phyloP scores from a whole-genome alignment of 2,113 vertebrate genomes.

The Varanus komodoensis region DNA sequence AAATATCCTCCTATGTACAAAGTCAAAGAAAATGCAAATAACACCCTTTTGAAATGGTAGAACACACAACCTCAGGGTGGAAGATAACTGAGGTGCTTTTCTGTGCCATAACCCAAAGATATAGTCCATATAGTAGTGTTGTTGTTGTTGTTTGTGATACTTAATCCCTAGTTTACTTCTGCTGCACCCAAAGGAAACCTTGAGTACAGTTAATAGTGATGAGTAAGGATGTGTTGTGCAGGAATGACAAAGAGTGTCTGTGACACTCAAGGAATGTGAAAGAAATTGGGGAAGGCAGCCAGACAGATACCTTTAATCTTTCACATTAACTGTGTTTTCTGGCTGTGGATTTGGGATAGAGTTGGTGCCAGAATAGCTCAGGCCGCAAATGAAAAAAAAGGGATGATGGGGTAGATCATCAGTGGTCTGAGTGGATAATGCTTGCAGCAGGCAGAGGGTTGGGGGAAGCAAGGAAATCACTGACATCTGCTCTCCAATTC shows the following conservation, averaged over 20 bases:
- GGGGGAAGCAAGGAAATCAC: constrained; percentile 70
- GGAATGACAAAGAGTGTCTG: not conserved
- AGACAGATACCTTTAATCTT: constrained; percentile 68
- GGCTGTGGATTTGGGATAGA: constrained; percentile 69
- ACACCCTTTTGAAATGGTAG: no score
- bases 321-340: constrained; percentile 69
- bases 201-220: not conserved
- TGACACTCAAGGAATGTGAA: not conserved
- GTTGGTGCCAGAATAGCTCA: constrained; percentile 63
- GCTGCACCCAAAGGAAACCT: not conserved
- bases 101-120: not conserved
- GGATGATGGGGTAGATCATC: constrained; percentile 76
- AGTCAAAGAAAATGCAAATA: no score
- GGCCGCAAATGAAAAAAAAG: constrained; percentile 77
- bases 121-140: no score
- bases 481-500: constrained; percentile 85
- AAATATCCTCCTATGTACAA: no score
- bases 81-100: no score
- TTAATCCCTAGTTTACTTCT: not conserved
- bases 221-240: fast-evolving
- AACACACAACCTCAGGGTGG: no score
- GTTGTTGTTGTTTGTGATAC: not conserved
- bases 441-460: constrained; percentile 29
- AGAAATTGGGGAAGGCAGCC: constrained; percentile 26
- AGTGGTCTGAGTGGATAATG: constrained; percentile 79